Base-by-base conservation (phyloP, 2,113 vertebrate genomes). In the Scalopus aquaticus region DNA sequence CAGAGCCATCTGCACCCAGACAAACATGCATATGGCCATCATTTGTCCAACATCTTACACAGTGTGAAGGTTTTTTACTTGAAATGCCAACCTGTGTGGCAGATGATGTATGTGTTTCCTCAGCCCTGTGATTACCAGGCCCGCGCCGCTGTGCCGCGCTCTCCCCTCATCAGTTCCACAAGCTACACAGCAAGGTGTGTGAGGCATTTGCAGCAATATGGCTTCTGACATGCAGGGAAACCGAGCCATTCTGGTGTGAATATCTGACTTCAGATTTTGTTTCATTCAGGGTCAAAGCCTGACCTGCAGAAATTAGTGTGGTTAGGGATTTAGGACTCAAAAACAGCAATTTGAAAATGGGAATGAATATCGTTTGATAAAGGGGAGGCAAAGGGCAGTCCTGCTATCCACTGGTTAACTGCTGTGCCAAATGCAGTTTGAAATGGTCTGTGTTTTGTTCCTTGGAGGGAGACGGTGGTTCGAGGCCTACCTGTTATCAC, bases 71-170 rank as follows among this genome's bases (percentile, higher is more conserved):
- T 98, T 99, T 99, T 99, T 99, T 98, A 99, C 99, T 99, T 98
- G 99, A 99, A 99, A 99, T 99, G 99, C 99, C 99, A 99, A 98
- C 99, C 99, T 99, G 98, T 98, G 99, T 99, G 99, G 99, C 99
- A 99, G 99, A 99, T 99, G 99, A 99, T 99, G 98, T 99, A 99
- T 99, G 99, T 99, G 99, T 99, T 99, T 99, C 99, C 99, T 99
- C 99, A 99, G 99, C 99, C 99, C 99, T 98, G 99, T 99, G 99
- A 99, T 99, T 99, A 99, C 99, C 99, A 98, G 99, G 99, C 99
- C 98, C 98, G 99, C 98, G 99, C 99, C 98, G 99, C 99, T 98
- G 99, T 98, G 99, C 99, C 98, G 98, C 98, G 99, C 99, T 99
- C 99, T 99, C 99, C 99, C 99, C 99, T 99, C 99, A 99, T 99